phyloP scores from a whole-genome alignment of 2,113 vertebrate species.

The Pithys albifrons region DNA sequence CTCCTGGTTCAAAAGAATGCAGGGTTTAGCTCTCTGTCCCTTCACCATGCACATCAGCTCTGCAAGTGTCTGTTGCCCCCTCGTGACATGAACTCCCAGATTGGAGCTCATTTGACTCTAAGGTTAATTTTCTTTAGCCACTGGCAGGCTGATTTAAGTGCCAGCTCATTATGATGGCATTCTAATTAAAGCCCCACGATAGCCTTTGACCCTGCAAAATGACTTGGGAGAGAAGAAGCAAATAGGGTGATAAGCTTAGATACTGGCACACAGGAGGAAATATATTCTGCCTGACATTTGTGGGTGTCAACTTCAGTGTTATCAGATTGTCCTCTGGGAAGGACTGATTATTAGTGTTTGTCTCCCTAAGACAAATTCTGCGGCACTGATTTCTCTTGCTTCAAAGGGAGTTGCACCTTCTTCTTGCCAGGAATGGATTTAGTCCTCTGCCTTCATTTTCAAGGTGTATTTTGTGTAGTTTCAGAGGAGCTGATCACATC shows the following conservation, averaged over 20 bases:
- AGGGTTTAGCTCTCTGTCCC: not conserved
- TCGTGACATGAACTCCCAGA: conserved; percentile 14
- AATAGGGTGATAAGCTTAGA: conserved; percentile 46
- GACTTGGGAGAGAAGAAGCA: conserved; percentile 49
- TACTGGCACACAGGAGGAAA: not conserved
- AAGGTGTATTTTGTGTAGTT: conserved; percentile 15
- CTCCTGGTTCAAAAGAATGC: not conserved
- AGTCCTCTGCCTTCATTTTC: conserved; percentile 39
- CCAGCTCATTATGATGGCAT: conserved; percentile 63
- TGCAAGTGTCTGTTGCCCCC: conserved; percentile 7
- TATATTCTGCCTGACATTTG: conserved; percentile 8
- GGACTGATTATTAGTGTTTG: conserved; percentile 58
- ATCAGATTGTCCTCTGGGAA: conserved; percentile 61
- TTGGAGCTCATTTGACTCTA: conserved; percentile 43
- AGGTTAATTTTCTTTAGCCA: conserved; percentile 69
- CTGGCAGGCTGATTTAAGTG: conserved; percentile 56
- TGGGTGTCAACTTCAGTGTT: conserved; percentile 43
- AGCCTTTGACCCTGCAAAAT: conserved; percentile 56
- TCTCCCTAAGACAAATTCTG: conserved; percentile 39
- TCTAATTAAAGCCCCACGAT: conserved; percentile 58
- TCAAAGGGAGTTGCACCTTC: conserved; percentile 39
- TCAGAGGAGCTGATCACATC: not conserved
- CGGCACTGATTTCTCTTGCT: not conserved
- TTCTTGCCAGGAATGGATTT: conserved; percentile 12
- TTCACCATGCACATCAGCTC: not conserved